A percentile compares a stretch with the other conserved stretches of the same genome.
phyloP scores from a whole-genome alignment of 1,140 invertebrate species.

The Ostrea edulis region DNA sequence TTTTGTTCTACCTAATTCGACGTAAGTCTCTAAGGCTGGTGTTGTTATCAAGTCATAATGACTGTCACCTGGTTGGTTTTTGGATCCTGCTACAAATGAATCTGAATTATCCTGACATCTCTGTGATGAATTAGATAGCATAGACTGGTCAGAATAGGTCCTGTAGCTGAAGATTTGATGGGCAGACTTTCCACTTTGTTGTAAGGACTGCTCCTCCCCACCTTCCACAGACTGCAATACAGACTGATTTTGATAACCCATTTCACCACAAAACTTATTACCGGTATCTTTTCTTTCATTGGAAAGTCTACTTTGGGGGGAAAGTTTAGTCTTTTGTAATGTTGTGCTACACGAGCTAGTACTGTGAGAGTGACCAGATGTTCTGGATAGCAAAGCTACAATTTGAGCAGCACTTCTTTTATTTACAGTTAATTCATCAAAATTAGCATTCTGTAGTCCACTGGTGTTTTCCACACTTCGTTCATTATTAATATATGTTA shows the following conservation, averaged over 20 bases:
- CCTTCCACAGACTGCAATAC: background rate
- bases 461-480: background rate
- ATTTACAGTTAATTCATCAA: background rate
- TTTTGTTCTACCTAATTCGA: background rate
- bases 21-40: background rate
- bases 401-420: conserved; percentile 48
- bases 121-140: background rate
- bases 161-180: background rate
- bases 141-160: background rate
- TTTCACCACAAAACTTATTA: background rate
- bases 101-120: background rate
- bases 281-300: background rate
- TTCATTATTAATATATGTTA: background rate
- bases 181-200: background rate
- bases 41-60: conserved; percentile 20
- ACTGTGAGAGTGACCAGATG: background rate
- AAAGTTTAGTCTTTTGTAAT: background rate
- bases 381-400: conserved; percentile 15
- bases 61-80: conserved; percentile 15
- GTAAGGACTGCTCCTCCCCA: background rate
- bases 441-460: background rate
- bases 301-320: background rate
- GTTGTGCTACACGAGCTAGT: background rate
- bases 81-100: background rate
- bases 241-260: background rate